A percentile compares a stretch with the other conserved stretches of the same genome.
phyloP scores from a whole-genome alignment of 2,888 invertebrate species.

The Dinocampus coccinellae region DNA sequence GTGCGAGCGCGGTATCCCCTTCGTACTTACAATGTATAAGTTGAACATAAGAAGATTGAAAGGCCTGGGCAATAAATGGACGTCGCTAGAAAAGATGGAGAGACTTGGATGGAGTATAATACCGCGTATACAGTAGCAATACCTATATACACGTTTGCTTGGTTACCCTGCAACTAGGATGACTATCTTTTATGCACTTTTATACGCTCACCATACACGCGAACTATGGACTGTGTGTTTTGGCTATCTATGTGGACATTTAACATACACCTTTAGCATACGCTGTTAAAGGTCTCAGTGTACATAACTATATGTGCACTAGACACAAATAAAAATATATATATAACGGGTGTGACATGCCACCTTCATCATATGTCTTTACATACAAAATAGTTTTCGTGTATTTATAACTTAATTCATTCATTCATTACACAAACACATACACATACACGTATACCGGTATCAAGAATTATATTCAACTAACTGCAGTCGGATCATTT shows the following conservation, averaged over 20 bases:
- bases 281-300: conserved; percentile 35
- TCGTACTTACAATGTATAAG: neutral
- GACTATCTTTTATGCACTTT: conserved; percentile 68
- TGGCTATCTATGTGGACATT: conserved; percentile 57
- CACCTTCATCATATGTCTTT: neutral
- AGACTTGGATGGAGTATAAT: conserved; percentile 19
- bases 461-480: neutral
- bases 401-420: neutral
- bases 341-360: neutral
- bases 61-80: conserved; percentile 32
- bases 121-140: neutral
- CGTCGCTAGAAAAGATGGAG: conserved; percentile 10
- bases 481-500: neutral
- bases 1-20: neutral
- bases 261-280: conserved; percentile 46
- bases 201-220: conserved; percentile 56
- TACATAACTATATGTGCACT: neutral
- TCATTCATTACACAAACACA: too few relatives aligned
- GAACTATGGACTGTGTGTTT: conserved; percentile 48
- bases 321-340: neutral
- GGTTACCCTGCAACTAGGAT: conserved; percentile 61
- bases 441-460: neutral
- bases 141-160: conserved; percentile 43
- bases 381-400: neutral
- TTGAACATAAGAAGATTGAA: conserved; percentile 16